Percentiles rank a stretch among this genome's conserved stretches.
These are phyloP conservation scores for Darwinula stevensoni DNA, from an alignment of 2,888 invertebrate genomes.

Conservation along the genomic window DNA sequence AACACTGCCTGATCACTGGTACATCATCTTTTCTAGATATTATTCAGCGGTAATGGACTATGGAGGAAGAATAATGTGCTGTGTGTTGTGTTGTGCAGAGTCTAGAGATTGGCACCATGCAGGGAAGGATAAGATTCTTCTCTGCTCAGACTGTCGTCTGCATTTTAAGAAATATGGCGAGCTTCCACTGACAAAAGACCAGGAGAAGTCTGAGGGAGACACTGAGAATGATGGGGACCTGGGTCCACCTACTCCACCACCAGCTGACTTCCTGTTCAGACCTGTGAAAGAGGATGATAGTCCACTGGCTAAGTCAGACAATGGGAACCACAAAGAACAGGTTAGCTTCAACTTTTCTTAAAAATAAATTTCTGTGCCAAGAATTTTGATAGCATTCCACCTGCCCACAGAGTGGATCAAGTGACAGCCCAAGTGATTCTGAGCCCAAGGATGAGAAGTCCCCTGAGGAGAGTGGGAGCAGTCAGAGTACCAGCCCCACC, in stretches of 20 bases:
- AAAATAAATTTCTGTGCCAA: background rate
- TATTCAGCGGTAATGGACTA: no score
- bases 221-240: no score
- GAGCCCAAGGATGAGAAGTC: no score
- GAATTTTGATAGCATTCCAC: no score
- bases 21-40: no score
- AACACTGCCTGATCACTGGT: constrained; percentile 42
- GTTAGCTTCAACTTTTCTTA: background rate
- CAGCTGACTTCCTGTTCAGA: constrained; percentile 18
- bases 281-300: constrained; percentile 17
- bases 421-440: no score
- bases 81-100: no score
- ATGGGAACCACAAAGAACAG: constrained; percentile 12
- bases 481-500: no score
- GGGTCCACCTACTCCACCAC: constrained; percentile 9
- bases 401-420: no score
- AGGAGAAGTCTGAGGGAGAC: no score
- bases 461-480: no score
- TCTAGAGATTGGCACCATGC: constrained; percentile 40
- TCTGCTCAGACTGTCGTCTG: constrained; percentile 43
- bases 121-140: constrained; percentile 33
- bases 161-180: constrained; percentile 48
- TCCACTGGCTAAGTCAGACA: constrained; percentile 9
- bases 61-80: no score
- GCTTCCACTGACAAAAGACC: constrained; percentile 18